A percentile compares a stretch with the other conserved stretches of the same genome.
Evolutionary conservation across 2,797 vertebrate genomes (phyloP).

Genomic region (Cetoscarus ocellatus): DNA sequence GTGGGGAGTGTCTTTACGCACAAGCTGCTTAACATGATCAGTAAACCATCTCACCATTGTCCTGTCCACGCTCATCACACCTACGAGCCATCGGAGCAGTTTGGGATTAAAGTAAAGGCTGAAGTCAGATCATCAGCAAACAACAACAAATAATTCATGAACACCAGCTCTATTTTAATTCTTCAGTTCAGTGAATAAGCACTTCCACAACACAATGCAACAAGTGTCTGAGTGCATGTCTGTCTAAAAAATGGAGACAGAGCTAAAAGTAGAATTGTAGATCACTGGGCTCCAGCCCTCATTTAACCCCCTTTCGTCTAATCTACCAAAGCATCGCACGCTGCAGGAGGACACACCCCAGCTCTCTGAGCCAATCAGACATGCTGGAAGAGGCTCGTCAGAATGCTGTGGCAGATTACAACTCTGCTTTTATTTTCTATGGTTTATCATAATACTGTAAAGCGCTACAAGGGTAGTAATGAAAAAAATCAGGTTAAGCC

Average conservation of each 20-base stretch:
- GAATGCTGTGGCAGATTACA: background rate
- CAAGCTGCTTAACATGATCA: slow-evolving; percentile 38
- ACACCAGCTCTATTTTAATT: background rate
- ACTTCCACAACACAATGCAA: background rate
- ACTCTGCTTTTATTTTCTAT: background rate
- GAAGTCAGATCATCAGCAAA: background rate
- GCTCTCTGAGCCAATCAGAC: slow-evolving; percentile 13
- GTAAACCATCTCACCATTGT: background rate
- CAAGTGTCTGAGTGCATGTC: slow-evolving; percentile 12
- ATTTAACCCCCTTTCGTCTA: slow-evolving; percentile 9
- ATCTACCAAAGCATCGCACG: slow-evolving; percentile 21
- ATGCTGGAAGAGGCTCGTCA: background rate
- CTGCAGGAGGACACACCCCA: slow-evolving; percentile 6
- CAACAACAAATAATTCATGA: background rate
- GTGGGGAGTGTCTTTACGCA: slow-evolving; percentile 23
- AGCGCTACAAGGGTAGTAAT: too few species aligned
- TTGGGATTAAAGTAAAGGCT: background rate
- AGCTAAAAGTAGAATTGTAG: slow-evolving; percentile 50
- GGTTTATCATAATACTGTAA: background rate
- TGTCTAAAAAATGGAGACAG: background rate
- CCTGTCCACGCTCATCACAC: background rate
- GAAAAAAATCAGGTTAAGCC: too few species aligned
- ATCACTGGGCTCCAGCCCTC: slow-evolving; percentile 41
- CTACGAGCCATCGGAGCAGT: background rate
- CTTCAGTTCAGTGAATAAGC: too few species aligned